These are phyloP conservation scores for Candoia aspera DNA, from an alignment of 2,113 vertebrate species.

Conservation along the genomic window DNA sequence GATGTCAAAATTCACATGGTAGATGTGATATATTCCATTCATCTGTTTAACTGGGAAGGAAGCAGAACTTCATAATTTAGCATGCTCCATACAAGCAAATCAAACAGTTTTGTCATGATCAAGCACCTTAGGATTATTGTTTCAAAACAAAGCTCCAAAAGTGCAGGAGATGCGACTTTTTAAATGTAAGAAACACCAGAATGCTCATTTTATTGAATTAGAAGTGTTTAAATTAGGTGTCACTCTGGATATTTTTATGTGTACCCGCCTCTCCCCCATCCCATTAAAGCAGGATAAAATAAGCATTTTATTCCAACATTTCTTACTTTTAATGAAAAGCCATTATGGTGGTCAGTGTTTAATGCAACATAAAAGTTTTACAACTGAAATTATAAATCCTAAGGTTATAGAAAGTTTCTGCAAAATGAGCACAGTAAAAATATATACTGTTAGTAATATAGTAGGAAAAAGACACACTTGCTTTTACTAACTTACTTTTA, in stretches of 20 bases:
- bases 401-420: neutral
- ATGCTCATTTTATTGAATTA: neutral
- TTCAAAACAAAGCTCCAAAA: neutral
- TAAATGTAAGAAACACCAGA: neutral
- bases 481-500: neutral
- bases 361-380: neutral
- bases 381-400: neutral
- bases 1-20: neutral
- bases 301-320: neutral
- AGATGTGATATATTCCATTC: neutral
- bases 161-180: neutral
- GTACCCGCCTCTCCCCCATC: neutral
- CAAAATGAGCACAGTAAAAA: neutral
- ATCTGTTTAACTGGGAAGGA: neutral
- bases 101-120: neutral
- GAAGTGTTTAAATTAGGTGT: neutral
- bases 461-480: neutral
- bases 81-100: neutral
- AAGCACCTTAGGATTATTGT: neutral
- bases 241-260: no score
- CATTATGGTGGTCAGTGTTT: neutral
- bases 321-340: neutral
- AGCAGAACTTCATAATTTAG: neutral
- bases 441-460: neutral
- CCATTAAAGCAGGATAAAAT: neutral